Evolutionary conservation across 2,113 vertebrate genomes (phyloP).

Genomic region (Pygoscelis antarcticus): DNA sequence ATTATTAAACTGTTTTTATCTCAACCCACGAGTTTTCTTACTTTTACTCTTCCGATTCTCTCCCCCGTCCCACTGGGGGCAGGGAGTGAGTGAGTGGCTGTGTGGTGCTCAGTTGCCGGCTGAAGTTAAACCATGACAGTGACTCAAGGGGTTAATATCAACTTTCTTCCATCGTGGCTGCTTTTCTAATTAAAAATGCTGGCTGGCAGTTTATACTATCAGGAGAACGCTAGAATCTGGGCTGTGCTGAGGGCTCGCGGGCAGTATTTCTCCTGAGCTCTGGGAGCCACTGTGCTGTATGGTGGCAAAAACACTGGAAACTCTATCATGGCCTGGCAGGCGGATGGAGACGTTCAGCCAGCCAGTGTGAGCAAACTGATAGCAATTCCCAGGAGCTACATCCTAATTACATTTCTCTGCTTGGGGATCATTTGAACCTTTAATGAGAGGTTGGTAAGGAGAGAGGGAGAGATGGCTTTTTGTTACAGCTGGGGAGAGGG

Average conservation of each 20-base stretch:
- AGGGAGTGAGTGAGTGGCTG: too few relatives aligned
- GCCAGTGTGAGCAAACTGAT: constrained; percentile 59
- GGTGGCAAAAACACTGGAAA: background rate
- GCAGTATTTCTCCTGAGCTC: background rate
- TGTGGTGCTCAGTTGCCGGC: too few relatives aligned
- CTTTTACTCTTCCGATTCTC: too few relatives aligned
- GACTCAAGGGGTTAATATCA: background rate
- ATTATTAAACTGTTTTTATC: too few relatives aligned
- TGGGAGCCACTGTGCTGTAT: background rate
- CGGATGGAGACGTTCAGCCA: constrained; percentile 58
- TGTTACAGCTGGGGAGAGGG: background rate
- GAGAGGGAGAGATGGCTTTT: constrained; percentile 20
- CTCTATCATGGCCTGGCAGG: constrained; percentile 2
- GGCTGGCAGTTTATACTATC: background rate
- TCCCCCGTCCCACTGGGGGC: too few relatives aligned
- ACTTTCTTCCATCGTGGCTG: background rate
- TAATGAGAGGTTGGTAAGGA: constrained; percentile 54
- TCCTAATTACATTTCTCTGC: constrained; percentile 59
- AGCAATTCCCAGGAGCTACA: constrained; percentile 19
- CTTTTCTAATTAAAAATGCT: background rate
- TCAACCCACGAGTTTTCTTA: too few relatives aligned
- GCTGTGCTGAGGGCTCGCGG: background rate
- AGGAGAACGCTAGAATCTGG: background rate
- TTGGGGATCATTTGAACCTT: constrained; percentile 48
- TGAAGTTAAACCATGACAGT: too few relatives aligned